A percentile compares a stretch with the other conserved stretches of the same genome.
Evolutionary conservation across 2,888 invertebrate species (phyloP).

Genomic region (Fragum fragum): DNA sequence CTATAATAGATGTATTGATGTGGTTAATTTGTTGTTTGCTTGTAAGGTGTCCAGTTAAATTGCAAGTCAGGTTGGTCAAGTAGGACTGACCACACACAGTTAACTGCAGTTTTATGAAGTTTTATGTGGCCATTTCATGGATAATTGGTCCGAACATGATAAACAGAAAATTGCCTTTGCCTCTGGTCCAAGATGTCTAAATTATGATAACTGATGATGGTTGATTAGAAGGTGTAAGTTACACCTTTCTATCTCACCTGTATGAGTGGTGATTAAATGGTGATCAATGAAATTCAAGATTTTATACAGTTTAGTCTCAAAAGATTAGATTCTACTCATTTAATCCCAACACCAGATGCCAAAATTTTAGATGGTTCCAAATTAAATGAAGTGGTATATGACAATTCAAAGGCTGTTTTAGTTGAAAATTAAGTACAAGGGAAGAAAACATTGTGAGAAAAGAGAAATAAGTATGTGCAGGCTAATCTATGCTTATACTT

Average conservation of each 20-base stretch:
- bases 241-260: slow-evolving; percentile 2
- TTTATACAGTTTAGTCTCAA: neutral
- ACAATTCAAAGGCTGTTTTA: too few species aligned
- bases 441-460: too few species aligned
- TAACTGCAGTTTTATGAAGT: slow-evolving; percentile 60
- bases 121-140: slow-evolving; percentile 64
- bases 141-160: slow-evolving; percentile 58
- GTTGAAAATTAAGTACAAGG: too few species aligned
- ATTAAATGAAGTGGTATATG: too few species aligned
- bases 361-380: too few species aligned
- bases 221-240: neutral
- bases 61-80: slow-evolving; percentile 24
- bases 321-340: neutral
- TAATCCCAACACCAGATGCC: too few species aligned
- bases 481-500: too few species aligned
- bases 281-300: neutral
- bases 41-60: slow-evolving; percentile 25
- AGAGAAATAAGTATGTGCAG: too few species aligned
- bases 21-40: slow-evolving; percentile 15
- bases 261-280: neutral
- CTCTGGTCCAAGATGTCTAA: slow-evolving; percentile 16
- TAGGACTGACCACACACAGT: slow-evolving; percentile 57
- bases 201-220: slow-evolving; percentile 26
- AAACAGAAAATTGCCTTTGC: slow-evolving; percentile 36
- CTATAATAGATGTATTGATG: slow-evolving; percentile 16